phyloP scores from a whole-genome alignment of 2,113 vertebrate species.

The Azemiops feae region DNA sequence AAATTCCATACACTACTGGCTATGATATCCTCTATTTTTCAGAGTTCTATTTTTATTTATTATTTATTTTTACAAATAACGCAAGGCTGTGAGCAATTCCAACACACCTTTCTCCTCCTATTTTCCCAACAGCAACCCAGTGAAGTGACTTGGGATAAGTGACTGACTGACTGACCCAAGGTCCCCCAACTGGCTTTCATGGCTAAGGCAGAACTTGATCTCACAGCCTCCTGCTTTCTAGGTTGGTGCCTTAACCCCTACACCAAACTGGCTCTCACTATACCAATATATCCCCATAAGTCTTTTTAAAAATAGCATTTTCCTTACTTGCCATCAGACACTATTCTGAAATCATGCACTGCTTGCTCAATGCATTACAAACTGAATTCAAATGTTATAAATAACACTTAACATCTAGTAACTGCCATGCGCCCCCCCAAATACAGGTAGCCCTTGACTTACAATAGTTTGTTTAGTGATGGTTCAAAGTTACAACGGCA shows the following conservation, averaged over 20 bases:
- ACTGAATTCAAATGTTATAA: background rate
- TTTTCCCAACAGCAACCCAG: background rate
- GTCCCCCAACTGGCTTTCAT: background rate
- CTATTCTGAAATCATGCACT: background rate
- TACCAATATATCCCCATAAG: background rate
- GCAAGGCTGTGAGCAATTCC: too few relatives aligned
- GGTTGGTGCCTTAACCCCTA: background rate
- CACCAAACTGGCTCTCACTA: slow-evolving; percentile 22
- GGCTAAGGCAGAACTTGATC: background rate
- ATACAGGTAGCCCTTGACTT: background rate
- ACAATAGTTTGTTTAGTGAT: background rate
- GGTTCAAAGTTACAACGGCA: too few relatives aligned
- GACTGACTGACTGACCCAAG: background rate
- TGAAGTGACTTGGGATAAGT: background rate
- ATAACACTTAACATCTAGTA: background rate
- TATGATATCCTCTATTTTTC: slow-evolving; percentile 45
- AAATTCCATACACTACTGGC: background rate
- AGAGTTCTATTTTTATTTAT: slow-evolving; percentile 36
- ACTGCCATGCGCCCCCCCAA: too few relatives aligned
- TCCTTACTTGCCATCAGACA: background rate
- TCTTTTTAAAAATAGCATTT: background rate
- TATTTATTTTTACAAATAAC: background rate
- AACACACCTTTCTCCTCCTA: background rate
- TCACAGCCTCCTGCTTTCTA: background rate
- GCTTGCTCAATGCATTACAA: background rate